Evolutionary conservation across 2,113 vertebrate genomes (phyloP).

Genomic region (Setophaga petechia): DNA sequence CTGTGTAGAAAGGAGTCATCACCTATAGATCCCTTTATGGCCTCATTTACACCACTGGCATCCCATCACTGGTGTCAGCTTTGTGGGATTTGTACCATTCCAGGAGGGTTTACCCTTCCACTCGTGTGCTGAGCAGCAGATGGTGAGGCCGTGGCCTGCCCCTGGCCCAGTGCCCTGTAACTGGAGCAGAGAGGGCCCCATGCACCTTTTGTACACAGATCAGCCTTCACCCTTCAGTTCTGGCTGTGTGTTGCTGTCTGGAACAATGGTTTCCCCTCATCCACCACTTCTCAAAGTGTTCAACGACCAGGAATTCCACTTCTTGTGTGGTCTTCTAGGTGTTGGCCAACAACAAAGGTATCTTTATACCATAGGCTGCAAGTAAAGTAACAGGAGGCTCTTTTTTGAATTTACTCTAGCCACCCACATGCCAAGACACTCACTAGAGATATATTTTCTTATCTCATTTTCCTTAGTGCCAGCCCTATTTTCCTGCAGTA

Average conservation of each 20-base stretch:
- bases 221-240: neutral
- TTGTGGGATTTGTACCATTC: neutral
- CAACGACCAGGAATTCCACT: neutral
- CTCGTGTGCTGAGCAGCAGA: neutral
- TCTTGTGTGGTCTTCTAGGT: neutral
- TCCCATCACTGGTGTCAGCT: neutral
- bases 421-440: neutral
- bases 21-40: neutral
- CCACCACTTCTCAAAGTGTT: neutral
- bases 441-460: neutral
- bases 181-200: neutral
- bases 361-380: neutral
- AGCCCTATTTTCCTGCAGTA: neutral
- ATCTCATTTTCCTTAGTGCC: neutral
- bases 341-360: neutral
- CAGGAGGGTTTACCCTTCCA: neutral
- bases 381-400: rapidly evolving
- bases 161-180: neutral
- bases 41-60: neutral
- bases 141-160: rapidly evolving
- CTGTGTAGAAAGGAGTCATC: neutral
- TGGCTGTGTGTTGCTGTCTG: neutral
- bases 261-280: neutral
- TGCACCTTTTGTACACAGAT: rapidly evolving
- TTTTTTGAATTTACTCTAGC: neutral